Percentiles rank a stretch among this genome's conserved stretches.
Evolutionary conservation across 2,113 vertebrate species (phyloP).

Genomic region (Rhinopomastus cyanomelas): DNA sequence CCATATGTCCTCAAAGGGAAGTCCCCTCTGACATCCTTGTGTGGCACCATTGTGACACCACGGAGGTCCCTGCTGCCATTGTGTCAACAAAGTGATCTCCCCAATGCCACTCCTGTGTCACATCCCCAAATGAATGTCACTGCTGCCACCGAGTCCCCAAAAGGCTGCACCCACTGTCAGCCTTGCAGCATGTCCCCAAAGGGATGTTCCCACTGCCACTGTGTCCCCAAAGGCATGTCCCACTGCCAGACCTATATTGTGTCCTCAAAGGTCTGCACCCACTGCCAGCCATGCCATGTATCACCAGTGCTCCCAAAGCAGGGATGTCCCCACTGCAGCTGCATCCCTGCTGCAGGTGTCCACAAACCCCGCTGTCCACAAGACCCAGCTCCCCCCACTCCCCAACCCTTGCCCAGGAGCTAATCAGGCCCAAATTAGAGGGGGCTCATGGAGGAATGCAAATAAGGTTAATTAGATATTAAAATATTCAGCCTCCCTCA

Average conservation of each 20-base stretch:
- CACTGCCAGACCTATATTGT: not conserved
- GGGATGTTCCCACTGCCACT: not conserved
- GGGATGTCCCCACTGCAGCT: not conserved
- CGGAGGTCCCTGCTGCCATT: no score
- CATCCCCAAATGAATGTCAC: not conserved
- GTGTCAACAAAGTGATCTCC: no score
- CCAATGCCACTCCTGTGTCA: no score
- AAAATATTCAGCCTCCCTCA: conserved; percentile 47
- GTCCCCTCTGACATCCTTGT: no score
- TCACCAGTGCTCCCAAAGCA: not conserved
- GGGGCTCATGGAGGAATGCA: conserved; percentile 15
- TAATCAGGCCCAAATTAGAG: conserved; percentile 14
- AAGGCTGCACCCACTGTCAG: not conserved
- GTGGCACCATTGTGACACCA: no score
- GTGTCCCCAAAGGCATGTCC: accelerated
- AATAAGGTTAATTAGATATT: conserved; percentile 65
- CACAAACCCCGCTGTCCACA: not conserved
- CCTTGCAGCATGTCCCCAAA: not conserved
- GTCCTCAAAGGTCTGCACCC: not conserved
- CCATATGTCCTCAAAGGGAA: not conserved
- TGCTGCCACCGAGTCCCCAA: not conserved
- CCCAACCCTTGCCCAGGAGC: not conserved
- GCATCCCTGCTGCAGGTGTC: not conserved
- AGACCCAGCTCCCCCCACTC: not conserved
- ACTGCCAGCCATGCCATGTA: accelerated